Percentiles rank a stretch among this genome's conserved stretches.
These are phyloP conservation scores for Pocota personata DNA, from an alignment of 2,888 invertebrate species.

Conservation along the genomic window DNA sequence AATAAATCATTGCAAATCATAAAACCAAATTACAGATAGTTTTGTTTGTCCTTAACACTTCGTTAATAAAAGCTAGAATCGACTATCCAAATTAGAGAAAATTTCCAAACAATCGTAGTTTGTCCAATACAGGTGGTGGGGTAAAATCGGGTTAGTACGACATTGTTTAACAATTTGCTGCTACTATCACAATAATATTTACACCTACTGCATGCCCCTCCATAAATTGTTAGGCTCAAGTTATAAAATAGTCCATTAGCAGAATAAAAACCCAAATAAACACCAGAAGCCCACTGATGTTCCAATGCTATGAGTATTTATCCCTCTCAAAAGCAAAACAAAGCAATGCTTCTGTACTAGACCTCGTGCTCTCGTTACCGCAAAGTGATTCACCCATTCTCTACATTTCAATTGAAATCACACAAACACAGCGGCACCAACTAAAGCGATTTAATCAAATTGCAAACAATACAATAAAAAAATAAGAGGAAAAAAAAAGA, in stretches of 20 bases:
- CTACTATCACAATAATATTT: not conserved
- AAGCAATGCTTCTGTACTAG: not conserved
- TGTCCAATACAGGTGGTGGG: not conserved
- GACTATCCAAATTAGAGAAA: too few species aligned
- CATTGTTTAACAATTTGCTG: not conserved
- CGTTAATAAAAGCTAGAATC: too few species aligned
- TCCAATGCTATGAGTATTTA: not conserved
- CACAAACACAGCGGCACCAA: conserved; percentile 21
- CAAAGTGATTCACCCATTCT: conserved; percentile 52
- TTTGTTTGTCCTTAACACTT: too few species aligned
- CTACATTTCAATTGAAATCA: conserved; percentile 40
- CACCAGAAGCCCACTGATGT: conserved; percentile 23
- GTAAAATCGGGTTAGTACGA: not conserved
- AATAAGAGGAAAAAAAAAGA: conserved; percentile 8
- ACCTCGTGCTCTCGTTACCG: conserved; percentile 42
- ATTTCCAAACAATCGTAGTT: too few species aligned
- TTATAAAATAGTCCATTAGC: conserved; percentile 37
- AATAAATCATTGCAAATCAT: too few species aligned
- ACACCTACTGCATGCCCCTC: conserved; percentile 8
- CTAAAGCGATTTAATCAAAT: conserved; percentile 60
- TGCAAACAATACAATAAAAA: conserved; percentile 28
- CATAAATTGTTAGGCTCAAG: conserved; percentile 2
- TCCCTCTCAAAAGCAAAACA: not conserved
- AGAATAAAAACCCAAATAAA: conserved; percentile 15
- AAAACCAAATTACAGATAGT: too few species aligned